These are phyloP conservation scores for Pseudococcus longispinus DNA, from an alignment of 2,888 invertebrate genomes.

Conservation along the genomic window DNA sequence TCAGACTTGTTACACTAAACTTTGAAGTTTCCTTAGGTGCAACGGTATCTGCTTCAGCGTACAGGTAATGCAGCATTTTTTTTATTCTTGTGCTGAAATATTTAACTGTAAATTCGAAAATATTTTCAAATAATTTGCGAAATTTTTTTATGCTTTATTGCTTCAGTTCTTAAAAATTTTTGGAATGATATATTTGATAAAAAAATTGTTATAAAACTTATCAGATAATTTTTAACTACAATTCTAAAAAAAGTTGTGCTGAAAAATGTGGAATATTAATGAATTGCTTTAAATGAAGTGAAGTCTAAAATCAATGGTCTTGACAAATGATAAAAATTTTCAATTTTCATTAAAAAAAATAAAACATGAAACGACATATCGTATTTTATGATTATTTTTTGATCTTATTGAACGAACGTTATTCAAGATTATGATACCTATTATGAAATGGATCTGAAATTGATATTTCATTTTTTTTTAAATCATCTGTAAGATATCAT, in stretches of 20 bases:
- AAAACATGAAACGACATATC: too few relatives aligned
- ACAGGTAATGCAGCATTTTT: constrained; percentile 1
- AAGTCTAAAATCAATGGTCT: too few relatives aligned
- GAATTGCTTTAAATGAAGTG: not conserved
- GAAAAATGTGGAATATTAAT: not conserved
- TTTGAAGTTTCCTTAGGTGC: constrained; percentile 41
- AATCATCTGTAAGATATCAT: too few relatives aligned
- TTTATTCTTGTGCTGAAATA: not conserved
- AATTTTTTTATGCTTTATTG: not conserved
- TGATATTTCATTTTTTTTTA: too few relatives aligned
- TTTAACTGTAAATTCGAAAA: not conserved
- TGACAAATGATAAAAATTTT: not conserved
- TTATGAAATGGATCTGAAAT: too few relatives aligned
- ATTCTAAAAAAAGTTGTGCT: not conserved
- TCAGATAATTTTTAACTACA: not conserved
- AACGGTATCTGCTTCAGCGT: constrained; percentile 20
- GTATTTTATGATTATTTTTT: not conserved
- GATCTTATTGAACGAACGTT: not conserved
- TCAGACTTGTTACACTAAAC: constrained; percentile 51
- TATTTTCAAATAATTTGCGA: not conserved
- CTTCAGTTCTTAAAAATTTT: not conserved
- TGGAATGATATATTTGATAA: too few relatives aligned
- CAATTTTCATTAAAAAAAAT: not conserved
- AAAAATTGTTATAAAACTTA: not conserved
- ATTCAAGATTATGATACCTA: not conserved